These are phyloP conservation scores for Trissoscelio sp. DNA, from an alignment of 2,888 invertebrate genomes.

Conservation along the genomic window DNA sequence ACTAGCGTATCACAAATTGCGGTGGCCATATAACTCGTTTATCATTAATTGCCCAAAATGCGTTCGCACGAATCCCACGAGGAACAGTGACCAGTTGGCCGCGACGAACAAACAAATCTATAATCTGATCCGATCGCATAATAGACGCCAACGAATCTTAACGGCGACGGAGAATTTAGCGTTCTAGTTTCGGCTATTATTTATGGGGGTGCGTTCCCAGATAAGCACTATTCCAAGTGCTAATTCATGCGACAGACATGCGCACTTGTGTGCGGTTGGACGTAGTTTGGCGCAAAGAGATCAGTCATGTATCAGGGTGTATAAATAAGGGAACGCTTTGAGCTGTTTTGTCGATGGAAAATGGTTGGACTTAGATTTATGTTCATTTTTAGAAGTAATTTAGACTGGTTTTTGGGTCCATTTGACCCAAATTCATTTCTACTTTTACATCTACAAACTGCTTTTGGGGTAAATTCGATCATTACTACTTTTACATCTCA, in stretches of 20 bases:
- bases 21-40: constrained; percentile 47
- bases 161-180: constrained; percentile 53
- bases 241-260: constrained; percentile 35
- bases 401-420: no score
- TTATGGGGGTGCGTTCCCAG: constrained; percentile 28
- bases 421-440: no score
- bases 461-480: no score
- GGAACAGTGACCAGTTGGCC: constrained; percentile 45
- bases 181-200: constrained; percentile 24
- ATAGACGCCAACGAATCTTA: constrained; percentile 57
- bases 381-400: no score
- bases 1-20: constrained; percentile 55
- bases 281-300: constrained; percentile 3
- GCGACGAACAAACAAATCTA: constrained; percentile 62
- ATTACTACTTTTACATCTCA: no score
- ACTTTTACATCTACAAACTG: no score
- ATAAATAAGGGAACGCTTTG: no score
- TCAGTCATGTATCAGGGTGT: background rate
- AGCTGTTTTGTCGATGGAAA: no score
- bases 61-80: constrained; percentile 48
- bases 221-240: constrained; percentile 39
- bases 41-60: constrained; percentile 60
- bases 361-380: no score
- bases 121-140: constrained; percentile 61
- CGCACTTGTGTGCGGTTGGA: constrained; percentile 7